Percentiles rank a stretch among this genome's conserved stretches.
Conservation (phyloP, 1,140 invertebrate genomes). For the Telenomus remus region DNA sequence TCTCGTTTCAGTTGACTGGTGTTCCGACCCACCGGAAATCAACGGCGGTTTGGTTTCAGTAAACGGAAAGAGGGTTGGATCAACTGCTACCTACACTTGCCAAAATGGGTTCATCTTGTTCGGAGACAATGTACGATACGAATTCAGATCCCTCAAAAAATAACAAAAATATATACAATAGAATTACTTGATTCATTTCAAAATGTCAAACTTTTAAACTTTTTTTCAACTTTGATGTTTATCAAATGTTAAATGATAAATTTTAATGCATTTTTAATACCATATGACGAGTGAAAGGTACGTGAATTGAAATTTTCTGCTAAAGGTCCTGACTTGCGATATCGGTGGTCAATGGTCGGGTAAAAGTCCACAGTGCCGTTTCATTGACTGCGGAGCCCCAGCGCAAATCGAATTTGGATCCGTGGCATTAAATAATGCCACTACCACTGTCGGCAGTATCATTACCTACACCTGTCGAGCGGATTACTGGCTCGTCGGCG, state of each 20-base stretch:
- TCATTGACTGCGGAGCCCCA: conserved; percentile 91
- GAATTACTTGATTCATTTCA: too few species aligned
- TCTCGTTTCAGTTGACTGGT: conserved; percentile 82
- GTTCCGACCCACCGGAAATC: conserved; percentile 85
- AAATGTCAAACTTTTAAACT: too few species aligned
- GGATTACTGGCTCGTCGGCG: conserved; percentile 88
- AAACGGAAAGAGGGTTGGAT: conserved; percentile 83
- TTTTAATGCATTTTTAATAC: conserved; percentile 27
- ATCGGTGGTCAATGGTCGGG: conserved; percentile 89
- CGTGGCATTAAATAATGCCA: conserved; percentile 83
- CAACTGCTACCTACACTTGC: conserved; percentile 87
- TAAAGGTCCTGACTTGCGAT: conserved; percentile 84
- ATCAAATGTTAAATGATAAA: conserved; percentile 32
- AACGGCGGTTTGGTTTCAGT: conserved; percentile 83
- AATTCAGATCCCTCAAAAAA: background rate
- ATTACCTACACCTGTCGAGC: conserved; percentile 86
- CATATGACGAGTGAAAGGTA: conserved; percentile 50
- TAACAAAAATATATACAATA: background rate
- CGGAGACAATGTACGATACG: conserved; percentile 82
- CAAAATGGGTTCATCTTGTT: conserved; percentile 89
- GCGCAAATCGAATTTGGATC: conserved; percentile 85
- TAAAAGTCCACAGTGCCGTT: conserved; percentile 86
- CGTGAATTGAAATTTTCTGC: conserved; percentile 56
- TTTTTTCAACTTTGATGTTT: too few species aligned
- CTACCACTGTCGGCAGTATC: conserved; percentile 85